phyloP scores from a whole-genome alignment of 92 coral and sea anemone species.

The Anthopleura xanthogrammica region DNA sequence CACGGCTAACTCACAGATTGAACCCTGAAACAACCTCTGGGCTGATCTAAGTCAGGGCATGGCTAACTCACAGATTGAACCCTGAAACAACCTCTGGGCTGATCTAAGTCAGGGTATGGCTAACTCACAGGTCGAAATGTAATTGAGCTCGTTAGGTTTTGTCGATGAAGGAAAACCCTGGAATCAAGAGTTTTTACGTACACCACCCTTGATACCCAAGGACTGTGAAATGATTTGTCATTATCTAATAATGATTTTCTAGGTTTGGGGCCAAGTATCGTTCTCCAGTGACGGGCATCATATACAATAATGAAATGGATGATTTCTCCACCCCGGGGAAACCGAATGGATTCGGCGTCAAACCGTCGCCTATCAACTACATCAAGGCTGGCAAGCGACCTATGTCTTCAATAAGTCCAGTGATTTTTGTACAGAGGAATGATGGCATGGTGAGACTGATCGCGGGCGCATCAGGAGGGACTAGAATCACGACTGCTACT shows the following conservation, averaged over 20 bases:
- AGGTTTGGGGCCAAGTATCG: constrained; percentile 95
- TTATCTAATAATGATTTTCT: background rate
- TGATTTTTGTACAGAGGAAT: constrained; percentile 52
- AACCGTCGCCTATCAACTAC: constrained; percentile 85
- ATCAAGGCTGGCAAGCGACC: constrained; percentile 91
- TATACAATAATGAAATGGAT: constrained; percentile 93
- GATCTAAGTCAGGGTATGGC: no score
- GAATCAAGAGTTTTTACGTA: no score
- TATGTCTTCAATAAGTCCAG: constrained; percentile 90
- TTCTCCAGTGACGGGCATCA: constrained; percentile 83
- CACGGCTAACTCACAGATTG: no score
- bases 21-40: no score
- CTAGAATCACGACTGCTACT: constrained; percentile 85
- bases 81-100: no score
- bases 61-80: no score
- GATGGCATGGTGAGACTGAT: constrained; percentile 68
- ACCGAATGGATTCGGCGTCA: constrained; percentile 63
- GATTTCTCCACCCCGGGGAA: constrained; percentile 94
- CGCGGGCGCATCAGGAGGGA: constrained; percentile 98
- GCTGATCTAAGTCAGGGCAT: no score
- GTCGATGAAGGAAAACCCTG: no score
- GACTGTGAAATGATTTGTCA: background rate
- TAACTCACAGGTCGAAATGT: no score
- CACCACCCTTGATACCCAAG: background rate
- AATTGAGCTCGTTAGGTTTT: no score